Base-by-base conservation (phyloP, 2,113 vertebrate species). In the Cynoglossus semilaevis region DNA sequence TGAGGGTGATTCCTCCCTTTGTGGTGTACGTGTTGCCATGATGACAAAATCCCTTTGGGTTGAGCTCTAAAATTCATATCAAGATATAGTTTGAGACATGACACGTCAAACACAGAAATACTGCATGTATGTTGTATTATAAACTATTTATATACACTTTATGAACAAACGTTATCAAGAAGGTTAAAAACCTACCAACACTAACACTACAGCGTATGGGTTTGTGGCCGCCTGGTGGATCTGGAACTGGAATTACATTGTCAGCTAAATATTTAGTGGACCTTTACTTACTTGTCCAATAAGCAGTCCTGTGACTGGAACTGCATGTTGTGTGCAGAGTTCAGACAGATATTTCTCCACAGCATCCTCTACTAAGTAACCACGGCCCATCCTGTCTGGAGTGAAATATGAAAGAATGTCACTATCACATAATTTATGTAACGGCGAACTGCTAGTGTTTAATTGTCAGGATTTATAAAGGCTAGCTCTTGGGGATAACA, bases 11-110 rank as follows among this genome's bases (percentile, higher is more conserved):
- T 88, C 67, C n/a, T 93, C 89, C 69, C 80, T 93, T 9, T 87
- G 87, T 55, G 96, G 95, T 0, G 96, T 96, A 43, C 85, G 82
- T 41, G 90, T 82, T 42, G 95, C 94, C 80, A 92, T 80, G 40
- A 97, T 69, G 11, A 97, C 79, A 22, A 91, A 96, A 82, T 98
- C 95, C 76, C 91, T 93, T 74, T 94, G 95, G 1, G 54, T 37
- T 13, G 93, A 93, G 34, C 90, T 92, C 96, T 98, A 80, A 58
- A 85, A 83, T 57, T 37, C 22, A 45, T 10, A 13, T 46, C 8
- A 35, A 16, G 50, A 19, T 8, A 50, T 49, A 11, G 36, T 11
- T 14, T 50, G 50, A 53, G 11, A 63, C 15, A 15, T 13, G 43
- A 35, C 15, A 38, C 37, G 12, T 38, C 36, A 1, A 8, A 6